Base-by-base conservation (phyloP, 2,113 vertebrate genomes). In the Pygathrix nemaeus region DNA sequence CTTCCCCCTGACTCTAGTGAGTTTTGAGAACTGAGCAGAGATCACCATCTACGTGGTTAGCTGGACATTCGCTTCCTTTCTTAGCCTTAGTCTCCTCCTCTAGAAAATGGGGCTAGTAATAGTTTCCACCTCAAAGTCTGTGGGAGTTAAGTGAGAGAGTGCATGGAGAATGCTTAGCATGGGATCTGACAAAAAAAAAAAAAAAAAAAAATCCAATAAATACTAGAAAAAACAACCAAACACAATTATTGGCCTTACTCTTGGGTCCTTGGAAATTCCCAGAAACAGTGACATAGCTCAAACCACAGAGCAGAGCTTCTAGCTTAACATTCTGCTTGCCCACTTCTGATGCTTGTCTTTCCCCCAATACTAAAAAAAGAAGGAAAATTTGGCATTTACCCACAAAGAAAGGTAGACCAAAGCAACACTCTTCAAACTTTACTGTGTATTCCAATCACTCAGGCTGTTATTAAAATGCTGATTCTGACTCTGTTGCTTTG, bases 381-480 rank as follows among this genome's bases (percentile, higher is more conserved):
- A 70, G 35, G 14, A 64, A 68, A 82, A n/a, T n/a, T 43, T 70
- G 64, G 43, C n/a, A 7, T 32, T 38, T 30, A 12, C 14, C 55
- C 14, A 23, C 27, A 57, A 32, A 43, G n/a, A 92, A 23, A 87
- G 18, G 40, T 6, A 50, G 48, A 1, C 5, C 13, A 35, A 21
- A 73, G 13, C 1, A 55, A 14, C 1, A 20, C 0, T 18, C 32
- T 57, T 93, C 40, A 78, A 9, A 38, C 45, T 25, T 64, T 5
- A 14, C 30, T 3, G 9, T 72, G 32, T 6, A 1, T 3, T 1
- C 43, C 30, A 2, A 1, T 57, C 21, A 38, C n/a, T 23, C 2
- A 23, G 35, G 27, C 40, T 73, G 45, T 55, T 40, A 4, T 21
- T 61, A 55, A 76, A 61, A 38, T 12, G 73, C 40, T 43, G 55